Conservation (phyloP, 2,888 invertebrate species). For the Xanthia togata region DNA sequence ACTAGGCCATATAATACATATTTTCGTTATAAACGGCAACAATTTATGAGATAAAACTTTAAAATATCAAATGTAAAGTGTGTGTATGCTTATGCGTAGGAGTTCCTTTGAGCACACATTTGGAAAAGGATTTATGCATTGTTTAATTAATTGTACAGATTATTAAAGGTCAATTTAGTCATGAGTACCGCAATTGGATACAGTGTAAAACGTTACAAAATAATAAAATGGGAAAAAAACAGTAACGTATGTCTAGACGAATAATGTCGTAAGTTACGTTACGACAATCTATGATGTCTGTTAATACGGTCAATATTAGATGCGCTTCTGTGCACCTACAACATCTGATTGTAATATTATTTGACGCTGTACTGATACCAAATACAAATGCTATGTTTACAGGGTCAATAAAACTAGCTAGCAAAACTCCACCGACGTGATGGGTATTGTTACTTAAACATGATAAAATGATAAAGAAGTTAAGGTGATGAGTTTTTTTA, state of each 20-base stretch:
- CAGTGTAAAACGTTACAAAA: conserved; percentile 4
- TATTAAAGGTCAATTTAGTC: conserved; percentile 36
- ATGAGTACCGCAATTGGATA: conserved; percentile 5
- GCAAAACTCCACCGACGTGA: too few species aligned
- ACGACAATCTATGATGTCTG: neutral
- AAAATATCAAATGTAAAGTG: neutral
- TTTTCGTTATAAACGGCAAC: conserved; percentile 15
- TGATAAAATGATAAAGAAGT: too few species aligned
- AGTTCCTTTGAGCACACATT: conserved; percentile 8
- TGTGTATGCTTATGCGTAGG: conserved; percentile 27
- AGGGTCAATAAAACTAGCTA: too few species aligned
- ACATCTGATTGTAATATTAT: neutral
- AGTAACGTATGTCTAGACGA: conserved; percentile 5
- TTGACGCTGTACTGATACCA: too few species aligned
- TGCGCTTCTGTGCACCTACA: neutral
- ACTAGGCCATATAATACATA: conserved; percentile 18
- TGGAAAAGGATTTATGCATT: conserved; percentile 22
- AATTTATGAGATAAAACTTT: conserved; percentile 13
- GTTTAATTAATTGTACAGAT: conserved; percentile 16
- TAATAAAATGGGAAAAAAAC: neutral
- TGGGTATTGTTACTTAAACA: too few species aligned
- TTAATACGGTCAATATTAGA: neutral
- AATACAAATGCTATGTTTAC: too few species aligned
- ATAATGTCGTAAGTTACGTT: conserved; percentile 7
- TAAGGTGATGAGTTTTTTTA: too few species aligned